phyloP scores from a whole-genome alignment of 2,888 invertebrate species.

The Rhagonycha lutea region DNA sequence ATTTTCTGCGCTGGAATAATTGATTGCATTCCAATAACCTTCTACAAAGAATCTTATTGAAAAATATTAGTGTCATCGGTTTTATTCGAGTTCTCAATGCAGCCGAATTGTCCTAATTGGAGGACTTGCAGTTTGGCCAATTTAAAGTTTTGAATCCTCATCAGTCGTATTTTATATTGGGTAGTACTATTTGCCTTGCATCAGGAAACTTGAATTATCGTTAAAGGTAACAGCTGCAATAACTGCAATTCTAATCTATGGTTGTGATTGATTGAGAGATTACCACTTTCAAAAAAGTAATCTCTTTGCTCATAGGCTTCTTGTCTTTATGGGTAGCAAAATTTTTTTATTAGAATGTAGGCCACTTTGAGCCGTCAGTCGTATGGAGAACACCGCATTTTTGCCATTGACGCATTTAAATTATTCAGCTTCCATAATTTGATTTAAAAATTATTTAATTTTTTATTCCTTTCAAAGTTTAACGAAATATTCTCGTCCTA shows the following conservation, averaged over 20 bases:
- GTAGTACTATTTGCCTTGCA: neutral
- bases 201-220: neutral
- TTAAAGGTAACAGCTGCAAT: neutral
- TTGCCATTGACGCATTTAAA: neutral
- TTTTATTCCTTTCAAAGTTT: neutral
- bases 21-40: too few relatives aligned
- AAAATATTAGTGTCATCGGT: too few relatives aligned
- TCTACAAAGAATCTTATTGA: too few relatives aligned
- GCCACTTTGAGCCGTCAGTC: neutral
- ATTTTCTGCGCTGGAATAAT: neutral
- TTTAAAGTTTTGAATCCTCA: too few relatives aligned
- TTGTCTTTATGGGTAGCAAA: neutral
- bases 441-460: neutral
- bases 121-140: too few relatives aligned
- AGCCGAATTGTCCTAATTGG: too few relatives aligned
- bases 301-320: neutral
- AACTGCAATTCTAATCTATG: too few relatives aligned
- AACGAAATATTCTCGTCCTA: neutral
- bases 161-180: neutral
- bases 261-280: too few relatives aligned
- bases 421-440: neutral
- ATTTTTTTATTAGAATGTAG: neutral
- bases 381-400: neutral
- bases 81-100: too few relatives aligned
- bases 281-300: neutral